Evolutionary conservation across 2,888 invertebrate species (phyloP).

Genomic region (Acrobasis consociella): DNA sequence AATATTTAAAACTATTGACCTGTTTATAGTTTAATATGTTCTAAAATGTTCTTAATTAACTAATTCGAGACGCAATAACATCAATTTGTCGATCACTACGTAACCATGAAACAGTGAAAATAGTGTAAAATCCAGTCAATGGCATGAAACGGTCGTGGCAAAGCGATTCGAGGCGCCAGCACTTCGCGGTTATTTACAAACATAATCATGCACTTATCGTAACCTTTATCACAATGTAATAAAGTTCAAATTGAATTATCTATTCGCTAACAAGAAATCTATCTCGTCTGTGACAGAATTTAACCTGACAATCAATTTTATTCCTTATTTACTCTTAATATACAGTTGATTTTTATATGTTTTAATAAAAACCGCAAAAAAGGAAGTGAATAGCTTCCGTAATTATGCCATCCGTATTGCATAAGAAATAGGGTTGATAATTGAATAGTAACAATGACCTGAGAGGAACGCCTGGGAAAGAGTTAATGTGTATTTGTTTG

Average conservation of each 20-base stretch:
- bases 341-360: constrained; percentile 8
- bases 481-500: constrained; percentile 12
- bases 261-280: not conserved
- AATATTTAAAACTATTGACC: too few species aligned
- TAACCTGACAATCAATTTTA: not conserved
- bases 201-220: constrained; percentile 15
- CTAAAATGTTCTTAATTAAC: not conserved
- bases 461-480: constrained; percentile 14
- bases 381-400: constrained; percentile 30
- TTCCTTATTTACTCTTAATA: not conserved
- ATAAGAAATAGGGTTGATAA: constrained; percentile 9
- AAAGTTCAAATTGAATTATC: constrained; percentile 1
- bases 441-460: constrained; percentile 9
- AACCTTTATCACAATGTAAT: constrained; percentile 1
- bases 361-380: constrained; percentile 12
- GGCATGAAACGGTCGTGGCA: constrained; percentile 45
- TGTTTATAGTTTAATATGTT: too few species aligned
- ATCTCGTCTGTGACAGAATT: not conserved
- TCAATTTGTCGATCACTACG: constrained; percentile 9
- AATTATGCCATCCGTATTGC: constrained; percentile 10
- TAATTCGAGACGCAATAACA: constrained; percentile 6
- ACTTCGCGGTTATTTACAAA: constrained; percentile 36
- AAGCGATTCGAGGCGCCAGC: constrained; percentile 43
- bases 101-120: constrained; percentile 35
- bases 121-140: constrained; percentile 43